phyloP scores from a whole-genome alignment of 2,888 invertebrate genomes.

The Chironomus riparius region DNA sequence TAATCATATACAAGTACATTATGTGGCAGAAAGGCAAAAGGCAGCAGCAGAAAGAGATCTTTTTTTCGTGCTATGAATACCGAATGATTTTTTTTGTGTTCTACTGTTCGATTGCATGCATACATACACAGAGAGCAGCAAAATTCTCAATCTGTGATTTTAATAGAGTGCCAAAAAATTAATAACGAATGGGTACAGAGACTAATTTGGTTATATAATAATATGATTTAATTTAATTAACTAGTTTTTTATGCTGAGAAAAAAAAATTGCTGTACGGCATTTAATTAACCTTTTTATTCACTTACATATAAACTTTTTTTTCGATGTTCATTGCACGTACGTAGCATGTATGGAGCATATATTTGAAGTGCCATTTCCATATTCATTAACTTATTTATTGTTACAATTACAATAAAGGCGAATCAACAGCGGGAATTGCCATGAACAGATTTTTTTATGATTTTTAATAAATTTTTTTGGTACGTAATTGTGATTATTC shows the following conservation, averaged over 20 bases:
- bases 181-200: background rate
- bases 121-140: background rate
- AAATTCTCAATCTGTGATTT: background rate
- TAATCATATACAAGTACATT: conserved; percentile 21
- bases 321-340: background rate
- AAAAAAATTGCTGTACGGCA: no score
- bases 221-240: conserved; percentile 23
- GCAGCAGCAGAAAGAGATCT: background rate
- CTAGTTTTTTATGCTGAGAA: background rate
- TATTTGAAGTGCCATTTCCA: no score
- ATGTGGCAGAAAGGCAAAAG: conserved; percentile 4
- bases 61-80: conserved; percentile 17
- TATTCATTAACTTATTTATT: no score
- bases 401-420: no score
- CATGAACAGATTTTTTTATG: no score
- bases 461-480: no score
- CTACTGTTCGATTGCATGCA: no score
- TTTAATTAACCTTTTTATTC: conserved; percentile 5
- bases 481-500: no score
- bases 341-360: background rate
- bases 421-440: no score
- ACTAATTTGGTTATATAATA: background rate
- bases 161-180: conserved; percentile 19
- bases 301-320: background rate
- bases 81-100: background rate